Evolutionary conservation across 2,113 vertebrate species (phyloP), one percentile per base, ranked within the genome.

Genomic region (Lichenostomus cassidix): DNA sequence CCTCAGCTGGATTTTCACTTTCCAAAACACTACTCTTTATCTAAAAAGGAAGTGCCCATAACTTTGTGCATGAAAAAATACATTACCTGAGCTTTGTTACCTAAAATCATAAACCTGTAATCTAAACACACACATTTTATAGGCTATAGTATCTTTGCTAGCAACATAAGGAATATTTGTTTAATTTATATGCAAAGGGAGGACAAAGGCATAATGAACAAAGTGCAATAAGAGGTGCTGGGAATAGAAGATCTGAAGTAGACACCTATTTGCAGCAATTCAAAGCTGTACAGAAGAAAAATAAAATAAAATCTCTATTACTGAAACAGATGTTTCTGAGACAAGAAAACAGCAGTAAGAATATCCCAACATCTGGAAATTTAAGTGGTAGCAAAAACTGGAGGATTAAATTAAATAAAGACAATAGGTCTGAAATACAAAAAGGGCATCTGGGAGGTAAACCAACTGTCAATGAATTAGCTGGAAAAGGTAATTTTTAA

Each of bases 251-350:
- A 64, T 28, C 79, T 65, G 47, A 90, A 90, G 44, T 42, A 94
- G n/a, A 24, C 22, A 90, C 47, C 88, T 87, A 94, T 75, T 87
- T 77, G 84, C 17, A 83, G 79, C 60, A 90, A 80, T 78, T 92
- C 53, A 41, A 90, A 93, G 44, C 39, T 33, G 10, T 41, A 86
- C 11, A 16, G 64, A 94, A 90, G 11, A 87, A 95, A 94, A 95
- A 91, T 82, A 82, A 91, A 90, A 68, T 91, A 90, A 95, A 91
- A 95, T 44, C 28, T 74, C 63, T 81, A 71, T 80, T 90, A 83
- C 73, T 83, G 65, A 85, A 95, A 84, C 96, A 95, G 84, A 92
- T 90, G 90, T 59, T 96, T 89, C 62, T 25, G n/a, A 86, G n/a
- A 77, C 5, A 59, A 52, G 22, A 92, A 86, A 78, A 73, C 31